Evolutionary conservation across 2,113 vertebrate species (phyloP).

Genomic region (Hystrix brachyura): DNA sequence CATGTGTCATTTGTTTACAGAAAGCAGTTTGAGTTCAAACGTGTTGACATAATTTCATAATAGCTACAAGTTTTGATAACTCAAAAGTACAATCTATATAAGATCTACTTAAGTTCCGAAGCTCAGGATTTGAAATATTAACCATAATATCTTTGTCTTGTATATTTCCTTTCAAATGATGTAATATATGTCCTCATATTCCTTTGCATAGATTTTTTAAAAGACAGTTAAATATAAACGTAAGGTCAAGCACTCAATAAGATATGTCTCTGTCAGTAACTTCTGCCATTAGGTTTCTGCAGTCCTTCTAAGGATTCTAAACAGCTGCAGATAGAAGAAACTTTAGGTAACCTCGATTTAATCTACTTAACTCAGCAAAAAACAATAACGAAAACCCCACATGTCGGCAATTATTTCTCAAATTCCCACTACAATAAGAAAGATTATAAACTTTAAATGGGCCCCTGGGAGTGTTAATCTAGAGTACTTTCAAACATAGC

Average conservation of each 20-base stretch:
- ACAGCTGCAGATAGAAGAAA: slow-evolving; percentile 27
- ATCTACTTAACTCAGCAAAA: slow-evolving; percentile 66
- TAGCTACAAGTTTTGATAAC: background rate
- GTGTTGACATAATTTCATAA: background rate
- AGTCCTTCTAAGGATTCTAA: background rate
- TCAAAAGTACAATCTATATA: background rate
- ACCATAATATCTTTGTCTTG: background rate
- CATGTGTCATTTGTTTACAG: background rate
- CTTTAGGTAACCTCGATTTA: slow-evolving; percentile 47
- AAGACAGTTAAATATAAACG: background rate
- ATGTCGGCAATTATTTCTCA: slow-evolving; percentile 61
- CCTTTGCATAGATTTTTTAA: background rate
- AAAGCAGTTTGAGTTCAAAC: background rate
- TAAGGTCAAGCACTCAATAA: background rate
- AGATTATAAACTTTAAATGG: slow-evolving; percentile 63
- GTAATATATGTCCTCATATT: background rate
- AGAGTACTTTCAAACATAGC: background rate
- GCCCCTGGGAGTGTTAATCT: background rate
- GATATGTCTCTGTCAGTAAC: background rate
- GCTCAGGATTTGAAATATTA: background rate
- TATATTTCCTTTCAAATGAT: background rate
- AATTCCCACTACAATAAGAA: slow-evolving; percentile 35
- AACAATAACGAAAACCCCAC: slow-evolving; percentile 38
- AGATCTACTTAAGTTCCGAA: background rate
- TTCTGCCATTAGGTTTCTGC: background rate